Evolutionary conservation across 2,113 vertebrate species (phyloP).

Genomic region (Ptychochromis oligacanthus): DNA sequence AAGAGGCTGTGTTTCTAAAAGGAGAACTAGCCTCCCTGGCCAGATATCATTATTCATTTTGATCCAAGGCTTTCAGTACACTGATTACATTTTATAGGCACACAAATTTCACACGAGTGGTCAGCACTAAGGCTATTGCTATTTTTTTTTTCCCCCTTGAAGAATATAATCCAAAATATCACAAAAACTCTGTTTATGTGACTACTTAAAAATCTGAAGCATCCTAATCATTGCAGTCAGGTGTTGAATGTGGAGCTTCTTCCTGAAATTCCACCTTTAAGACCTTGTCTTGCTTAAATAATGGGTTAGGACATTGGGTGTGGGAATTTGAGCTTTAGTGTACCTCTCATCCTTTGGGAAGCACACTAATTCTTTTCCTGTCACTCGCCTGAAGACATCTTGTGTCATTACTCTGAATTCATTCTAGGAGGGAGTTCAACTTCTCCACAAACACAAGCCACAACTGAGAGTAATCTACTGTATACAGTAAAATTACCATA

Average conservation of each 20-base stretch:
- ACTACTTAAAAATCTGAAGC: constrained; percentile 18
- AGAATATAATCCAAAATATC: constrained; percentile 13
- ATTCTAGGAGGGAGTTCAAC: background rate
- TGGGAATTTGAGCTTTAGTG: constrained; percentile 34
- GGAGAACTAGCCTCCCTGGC: constrained; percentile 64
- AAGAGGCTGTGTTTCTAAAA: constrained; percentile 75
- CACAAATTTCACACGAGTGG: constrained; percentile 48
- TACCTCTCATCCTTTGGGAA: constrained; percentile 16
- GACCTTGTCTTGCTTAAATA: constrained; percentile 50
- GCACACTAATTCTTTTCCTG: background rate
- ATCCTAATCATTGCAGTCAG: constrained; percentile 58
- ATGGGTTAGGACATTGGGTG: constrained; percentile 11
- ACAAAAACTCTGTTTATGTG: constrained; percentile 21
- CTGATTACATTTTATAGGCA: constrained; percentile 71
- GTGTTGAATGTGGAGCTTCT: constrained; percentile 75
- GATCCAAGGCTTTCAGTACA: constrained; percentile 53
- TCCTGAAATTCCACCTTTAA: constrained; percentile 71
- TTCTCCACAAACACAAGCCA: constrained; percentile 2
- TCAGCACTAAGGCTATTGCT: constrained; percentile 7
- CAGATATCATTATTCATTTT: constrained; percentile 78
- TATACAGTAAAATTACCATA: background rate
- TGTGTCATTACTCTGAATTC: background rate
- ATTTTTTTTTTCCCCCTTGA: constrained; percentile 18
- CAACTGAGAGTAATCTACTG: background rate
- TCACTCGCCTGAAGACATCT: background rate